Evolutionary conservation across 2,888 invertebrate species (phyloP), one percentile per base, ranked within the genome.

Genomic region (Leistus spinibarbis): DNA sequence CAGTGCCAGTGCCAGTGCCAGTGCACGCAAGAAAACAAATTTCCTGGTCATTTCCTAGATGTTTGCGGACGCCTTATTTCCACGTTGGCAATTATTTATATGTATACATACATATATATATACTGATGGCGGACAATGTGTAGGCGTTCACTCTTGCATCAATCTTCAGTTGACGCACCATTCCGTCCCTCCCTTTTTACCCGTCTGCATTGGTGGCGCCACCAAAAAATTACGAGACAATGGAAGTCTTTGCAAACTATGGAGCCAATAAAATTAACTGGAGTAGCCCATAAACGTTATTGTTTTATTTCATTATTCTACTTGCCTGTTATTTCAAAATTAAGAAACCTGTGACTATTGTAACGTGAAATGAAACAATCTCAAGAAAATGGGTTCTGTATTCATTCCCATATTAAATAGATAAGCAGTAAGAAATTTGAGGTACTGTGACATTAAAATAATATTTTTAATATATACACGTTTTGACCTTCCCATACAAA

Each of bases 21-120:
- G 17, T 24, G 40, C 71, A 71, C 71, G 71, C 71, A 71, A 71
- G 71, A 71, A 71, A 71, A 71, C 71, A 71, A 71, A 71, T 71
- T 71, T 71, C 71, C 71, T 71, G 71, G 71, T 64, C 71, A 71
- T 71, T 71, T 71, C 71, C 71, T 54, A 62, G 71, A 71, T 63
- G 69, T 62, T 67, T 27, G 60, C 10, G 57, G 62, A 24, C 63
- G 62, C 17, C 17, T 22, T 27, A n/a, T 62, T 23, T 17, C 54
- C 69, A 64, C 71, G 53, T 54, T 56, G 63, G 64, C 71, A 71
- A 71, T 71, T 71, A 71, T 71, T 71, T 71, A 71, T 63, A 71
- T 54, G 40, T 40, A 40, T 40, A 5, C 13, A 27, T 27, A 27
- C 27, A 27, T 27, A 27, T 27, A 27, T 27, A 27, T 9, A n/a